Evolutionary conservation across 2,888 invertebrate species (phyloP).

Genomic region (Cactoblastis cactorum): DNA sequence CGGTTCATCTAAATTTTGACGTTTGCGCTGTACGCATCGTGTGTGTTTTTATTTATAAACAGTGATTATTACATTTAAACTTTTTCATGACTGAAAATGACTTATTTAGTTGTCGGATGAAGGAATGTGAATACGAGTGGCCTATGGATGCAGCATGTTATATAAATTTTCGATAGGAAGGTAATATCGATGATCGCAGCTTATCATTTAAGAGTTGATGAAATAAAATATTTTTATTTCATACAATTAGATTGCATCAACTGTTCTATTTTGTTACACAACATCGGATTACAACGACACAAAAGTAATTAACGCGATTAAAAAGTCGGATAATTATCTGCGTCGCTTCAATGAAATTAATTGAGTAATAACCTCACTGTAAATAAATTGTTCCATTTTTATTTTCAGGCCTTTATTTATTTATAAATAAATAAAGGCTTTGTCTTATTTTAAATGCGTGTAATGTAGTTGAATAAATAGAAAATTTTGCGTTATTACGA

Average conservation of each 20-base stretch:
- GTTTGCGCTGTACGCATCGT: conserved; percentile 26
- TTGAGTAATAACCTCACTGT: background rate
- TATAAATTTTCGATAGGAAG: conserved; percentile 32
- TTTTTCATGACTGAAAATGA: conserved; percentile 5
- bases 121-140: conserved; percentile 42
- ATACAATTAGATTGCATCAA: background rate
- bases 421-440: too few relatives aligned
- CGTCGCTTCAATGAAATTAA: background rate
- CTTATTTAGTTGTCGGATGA: background rate
- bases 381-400: background rate
- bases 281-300: background rate
- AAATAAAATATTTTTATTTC: background rate
- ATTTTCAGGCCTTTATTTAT: background rate
- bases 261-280: background rate
- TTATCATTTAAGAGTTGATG: conserved; percentile 9
- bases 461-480: too few relatives aligned
- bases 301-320: background rate
- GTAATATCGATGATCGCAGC: conserved; percentile 7
- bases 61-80: conserved; percentile 28
- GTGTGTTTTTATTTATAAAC: conserved; percentile 61
- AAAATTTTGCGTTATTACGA: too few relatives aligned
- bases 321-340: background rate
- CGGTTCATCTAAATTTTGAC: conserved; percentile 20
- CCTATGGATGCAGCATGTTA: conserved; percentile 29
- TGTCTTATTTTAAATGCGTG: too few relatives aligned